Evolutionary conservation across 2,888 invertebrate species (phyloP), one percentile per base, ranked within the genome.

Genomic region (Campoplex capitator): DNA sequence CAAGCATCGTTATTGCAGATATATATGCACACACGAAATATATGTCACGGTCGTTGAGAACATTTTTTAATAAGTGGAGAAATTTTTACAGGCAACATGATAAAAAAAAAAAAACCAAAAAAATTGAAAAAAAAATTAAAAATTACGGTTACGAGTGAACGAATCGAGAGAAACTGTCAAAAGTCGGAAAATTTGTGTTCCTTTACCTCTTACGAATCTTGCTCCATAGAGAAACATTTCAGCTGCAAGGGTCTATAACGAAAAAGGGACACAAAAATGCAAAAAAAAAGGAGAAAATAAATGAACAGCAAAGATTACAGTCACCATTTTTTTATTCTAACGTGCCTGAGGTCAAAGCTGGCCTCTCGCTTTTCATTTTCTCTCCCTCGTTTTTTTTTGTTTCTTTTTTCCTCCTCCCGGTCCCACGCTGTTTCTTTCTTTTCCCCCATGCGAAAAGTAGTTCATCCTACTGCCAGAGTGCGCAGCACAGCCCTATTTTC

Each of bases 271-370:
- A 54, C 70, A 56, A 32, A 87, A 65, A 65, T 70, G 78, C 70
- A 1, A 74, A 78, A 87, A 87, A 81, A 78, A 83, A 81, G 35
- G 68, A 78, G 42, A 71, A 79, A 79, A 73, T 3, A 79, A 88
- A 68, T 83, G 88, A 71, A 84, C 35, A 18, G 18, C 28, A 35
- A 48, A 56, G 45, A 73, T 51, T 71, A 77, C 73, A 13, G 45
- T 65, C 76, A 38, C 80, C 74, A 88, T 77, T 88, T 83, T 81
- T 88, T 81, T 88, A 81, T 88, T 78, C 74, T 48, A 45, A 84
- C 74, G 51, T 71, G 71, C 23, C 48, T 32, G 68, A 35, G 83
- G 82, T 85, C 86, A 73, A 58, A 86, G 28, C 56, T 35, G n/a
- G 13, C 32, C 35, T 16, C 13, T 75, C 54, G 38, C 7, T 48